Percentiles rank a stretch among this genome's conserved stretches.
phyloP scores from a whole-genome alignment of 2,797 vertebrate species.

The Notolabrus celidotus region DNA sequence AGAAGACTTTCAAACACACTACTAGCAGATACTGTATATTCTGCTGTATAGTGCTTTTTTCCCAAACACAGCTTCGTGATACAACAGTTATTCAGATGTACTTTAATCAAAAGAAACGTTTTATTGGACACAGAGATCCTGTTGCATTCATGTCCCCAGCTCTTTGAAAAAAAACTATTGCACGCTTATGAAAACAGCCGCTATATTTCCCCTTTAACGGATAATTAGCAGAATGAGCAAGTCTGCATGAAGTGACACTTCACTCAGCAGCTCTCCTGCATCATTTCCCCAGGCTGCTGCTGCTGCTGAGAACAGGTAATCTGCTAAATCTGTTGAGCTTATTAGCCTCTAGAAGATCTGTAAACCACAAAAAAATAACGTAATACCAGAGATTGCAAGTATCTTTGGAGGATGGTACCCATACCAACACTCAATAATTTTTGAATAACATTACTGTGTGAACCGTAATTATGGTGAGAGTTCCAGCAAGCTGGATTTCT shows the following conservation, averaged over 20 bases:
- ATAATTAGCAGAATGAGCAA: constrained; percentile 46
- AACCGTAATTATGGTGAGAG: constrained; percentile 41
- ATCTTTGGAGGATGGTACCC: constrained; percentile 32
- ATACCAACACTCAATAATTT: constrained; percentile 55
- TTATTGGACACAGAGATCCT: not conserved
- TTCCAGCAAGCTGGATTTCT: constrained; percentile 48
- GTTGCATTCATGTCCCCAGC: not conserved
- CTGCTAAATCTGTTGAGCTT: constrained; percentile 38
- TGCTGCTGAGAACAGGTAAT: constrained; percentile 45
- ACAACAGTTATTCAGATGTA: not conserved
- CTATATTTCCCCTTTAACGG: constrained; percentile 18
- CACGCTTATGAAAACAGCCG: constrained; percentile 15
- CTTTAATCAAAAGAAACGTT: not conserved
- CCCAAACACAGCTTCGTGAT: constrained; percentile 1
- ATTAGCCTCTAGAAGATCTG: constrained; percentile 48
- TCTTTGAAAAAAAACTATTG: not conserved
- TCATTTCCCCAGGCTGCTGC: constrained; percentile 26
- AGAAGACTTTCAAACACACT: not conserved
- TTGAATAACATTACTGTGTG: constrained; percentile 50
- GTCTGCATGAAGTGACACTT: constrained; percentile 42
- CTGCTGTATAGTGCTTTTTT: constrained; percentile 2
- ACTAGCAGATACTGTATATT: not conserved
- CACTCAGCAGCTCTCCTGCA: constrained; percentile 20
- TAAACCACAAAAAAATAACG: constrained; percentile 23
- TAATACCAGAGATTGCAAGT: constrained; percentile 18